Percentiles rank a stretch among this genome's conserved stretches.
These are phyloP conservation scores for Mionectes macconnelli DNA, from an alignment of 2,113 vertebrate species.

Conservation along the genomic window DNA sequence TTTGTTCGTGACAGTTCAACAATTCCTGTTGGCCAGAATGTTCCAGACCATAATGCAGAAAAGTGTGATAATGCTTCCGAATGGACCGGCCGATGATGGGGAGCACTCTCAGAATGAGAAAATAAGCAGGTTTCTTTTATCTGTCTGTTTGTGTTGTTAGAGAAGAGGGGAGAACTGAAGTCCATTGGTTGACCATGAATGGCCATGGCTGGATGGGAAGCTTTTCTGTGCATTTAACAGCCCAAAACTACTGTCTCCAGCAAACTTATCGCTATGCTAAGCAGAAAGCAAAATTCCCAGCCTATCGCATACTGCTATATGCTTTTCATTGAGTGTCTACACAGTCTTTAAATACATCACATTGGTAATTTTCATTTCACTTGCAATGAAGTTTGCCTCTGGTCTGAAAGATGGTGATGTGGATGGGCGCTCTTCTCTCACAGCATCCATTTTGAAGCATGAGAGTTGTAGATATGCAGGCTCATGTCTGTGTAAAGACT, in stretches of 20 bases:
- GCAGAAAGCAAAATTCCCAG: background rate
- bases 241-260: background rate
- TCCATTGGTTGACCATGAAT: background rate
- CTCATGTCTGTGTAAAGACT: background rate
- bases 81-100: conserved; percentile 73
- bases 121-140: conserved; percentile 75
- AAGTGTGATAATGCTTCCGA: conserved; percentile 76
- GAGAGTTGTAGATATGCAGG: background rate
- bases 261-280: background rate
- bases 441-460: background rate
- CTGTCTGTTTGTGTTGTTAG: background rate
- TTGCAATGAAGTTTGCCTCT: background rate
- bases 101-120: conserved; percentile 83
- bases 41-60: conserved; percentile 72
- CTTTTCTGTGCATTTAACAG: background rate
- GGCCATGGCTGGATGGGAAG: background rate
- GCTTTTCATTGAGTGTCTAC: background rate
- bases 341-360: background rate
- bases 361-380: background rate
- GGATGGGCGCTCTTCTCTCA: rapidly evolving
- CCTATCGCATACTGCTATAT: rapidly evolving
- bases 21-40: conserved; percentile 73
- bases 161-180: background rate
- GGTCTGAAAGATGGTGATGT: background rate
- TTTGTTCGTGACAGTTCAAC: conserved; percentile 79